Base-by-base conservation (phyloP, 2,113 vertebrate genomes). In the Apeltes quadracus region DNA sequence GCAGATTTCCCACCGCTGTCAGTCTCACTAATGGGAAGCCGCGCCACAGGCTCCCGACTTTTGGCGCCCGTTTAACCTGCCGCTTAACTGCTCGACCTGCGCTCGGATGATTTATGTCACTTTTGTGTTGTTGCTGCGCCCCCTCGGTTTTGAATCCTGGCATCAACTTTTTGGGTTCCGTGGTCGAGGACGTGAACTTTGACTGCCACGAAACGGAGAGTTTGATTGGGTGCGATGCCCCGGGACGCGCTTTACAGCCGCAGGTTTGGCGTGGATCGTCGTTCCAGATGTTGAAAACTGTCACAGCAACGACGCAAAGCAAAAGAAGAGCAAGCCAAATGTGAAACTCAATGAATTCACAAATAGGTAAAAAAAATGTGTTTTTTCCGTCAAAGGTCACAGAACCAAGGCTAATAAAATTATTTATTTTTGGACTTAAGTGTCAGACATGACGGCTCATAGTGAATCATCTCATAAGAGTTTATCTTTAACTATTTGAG, bases 21-120 rank as follows among this genome's bases (percentile, higher is more conserved):
- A 82, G 69, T 89, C 78, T n/a, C 27, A 62, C 76, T 89, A 91
- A 90, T 90, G 87, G 84, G 64, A 84, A 67, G 22, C 74, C 54
- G 53, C 83, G 9, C 83, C 72, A 56, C 73, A 82, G 78, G 76
- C 48, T 46, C 51, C 71, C 22, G 71, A 69, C 81, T 75, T n/a
- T 62, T 76, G 69, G 48, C 34, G 76, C 84, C 75, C 69, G 41
- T 86, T 85, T 85, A 78, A 70, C 83, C 73, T 78, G 54, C 65
- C 46, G 79, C 83, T 84, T 39, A 86, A 73, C 74, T 53, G 73
- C 78, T 80, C 84, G 86, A 87, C 83, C 85, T n/a, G 68, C 61
- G 58, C 64, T 70, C 20, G 29, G 63, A 84, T 3, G 73, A 66
- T 84, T 87, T 74, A 29, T 50, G 63, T 56, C 36, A n/a, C 64